Evolutionary conservation across 2,888 invertebrate genomes (phyloP).

Genomic region (Zaprionus obscuricornis): DNA sequence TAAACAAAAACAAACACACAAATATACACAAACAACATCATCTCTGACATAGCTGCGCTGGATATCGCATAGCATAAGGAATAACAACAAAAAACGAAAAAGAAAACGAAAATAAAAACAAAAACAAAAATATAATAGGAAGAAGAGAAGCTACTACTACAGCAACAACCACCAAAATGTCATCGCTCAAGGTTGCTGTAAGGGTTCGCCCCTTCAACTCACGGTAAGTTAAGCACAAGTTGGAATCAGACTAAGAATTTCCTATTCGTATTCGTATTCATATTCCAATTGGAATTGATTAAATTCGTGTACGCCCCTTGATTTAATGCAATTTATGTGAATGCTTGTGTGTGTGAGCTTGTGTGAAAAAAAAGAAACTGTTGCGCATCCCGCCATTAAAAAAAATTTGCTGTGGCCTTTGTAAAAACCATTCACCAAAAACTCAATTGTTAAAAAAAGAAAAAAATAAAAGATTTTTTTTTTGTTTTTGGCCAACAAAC

Average conservation of each 20-base stretch:
- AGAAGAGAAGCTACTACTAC: background rate
- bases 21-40: too few relatives aligned
- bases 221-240: slow-evolving; percentile 85
- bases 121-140: slow-evolving; percentile 6
- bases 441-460: slow-evolving; percentile 23
- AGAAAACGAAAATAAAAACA: slow-evolving; percentile 8
- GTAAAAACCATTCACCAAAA: slow-evolving; percentile 16
- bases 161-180: slow-evolving; percentile 85
- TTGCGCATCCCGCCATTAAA: slow-evolving; percentile 50
- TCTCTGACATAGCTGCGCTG: slow-evolving; percentile 26
- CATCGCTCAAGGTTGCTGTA: slow-evolving; percentile 96
- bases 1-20: background rate
- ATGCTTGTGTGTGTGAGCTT: background rate
- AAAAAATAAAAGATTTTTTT: slow-evolving; percentile 5
- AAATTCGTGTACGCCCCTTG: slow-evolving; percentile 46
- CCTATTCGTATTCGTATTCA: too few relatives aligned
- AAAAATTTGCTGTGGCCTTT: slow-evolving; percentile 2
- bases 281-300: slow-evolving; percentile 15
- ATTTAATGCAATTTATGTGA: background rate
- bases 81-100: slow-evolving; percentile 26
- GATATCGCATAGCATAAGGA: slow-evolving; percentile 38
- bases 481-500: slow-evolving; percentile 23
- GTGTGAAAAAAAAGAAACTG: slow-evolving; percentile 29
- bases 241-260: slow-evolving; percentile 7
- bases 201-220: slow-evolving; percentile 95